Conservation (phyloP, 2,888 invertebrate genomes). For the Temnothorax unifasciatus region DNA sequence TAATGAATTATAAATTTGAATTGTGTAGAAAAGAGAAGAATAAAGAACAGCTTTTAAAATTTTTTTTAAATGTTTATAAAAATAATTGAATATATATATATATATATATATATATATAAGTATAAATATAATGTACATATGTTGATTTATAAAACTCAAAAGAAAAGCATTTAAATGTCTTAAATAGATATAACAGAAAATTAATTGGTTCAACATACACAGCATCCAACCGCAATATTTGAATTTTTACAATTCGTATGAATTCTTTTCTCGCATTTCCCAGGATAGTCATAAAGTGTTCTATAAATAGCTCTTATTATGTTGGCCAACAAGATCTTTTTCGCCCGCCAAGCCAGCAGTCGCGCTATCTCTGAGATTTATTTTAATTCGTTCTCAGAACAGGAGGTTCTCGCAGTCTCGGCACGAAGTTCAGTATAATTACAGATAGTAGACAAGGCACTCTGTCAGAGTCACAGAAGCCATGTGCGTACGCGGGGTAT, state of each 20-base stretch:
- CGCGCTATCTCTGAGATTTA: constrained; percentile 62
- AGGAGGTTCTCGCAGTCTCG: constrained; percentile 64
- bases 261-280: constrained; percentile 20
- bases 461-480: constrained; percentile 15
- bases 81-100: not conserved
- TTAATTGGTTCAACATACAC: not conserved
- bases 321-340: constrained; percentile 51
- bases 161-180: not conserved
- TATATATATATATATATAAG: too few relatives aligned
- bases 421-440: constrained; percentile 73
- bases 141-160: constrained; percentile 12
- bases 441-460: constrained; percentile 59
- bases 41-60: not conserved
- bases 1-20: not conserved
- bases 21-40: not conserved
- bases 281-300: constrained; percentile 25
- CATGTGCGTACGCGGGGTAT: constrained; percentile 38
- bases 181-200: not conserved
- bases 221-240: not conserved
- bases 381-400: constrained; percentile 63
- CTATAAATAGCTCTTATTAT: constrained; percentile 36
- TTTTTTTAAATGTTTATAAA: not conserved
- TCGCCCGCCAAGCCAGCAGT: constrained; percentile 20
- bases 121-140: not conserved
- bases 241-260: not conserved